Evolutionary conservation across 2,888 invertebrate genomes (phyloP).

Genomic region (Taenaris catops): DNA sequence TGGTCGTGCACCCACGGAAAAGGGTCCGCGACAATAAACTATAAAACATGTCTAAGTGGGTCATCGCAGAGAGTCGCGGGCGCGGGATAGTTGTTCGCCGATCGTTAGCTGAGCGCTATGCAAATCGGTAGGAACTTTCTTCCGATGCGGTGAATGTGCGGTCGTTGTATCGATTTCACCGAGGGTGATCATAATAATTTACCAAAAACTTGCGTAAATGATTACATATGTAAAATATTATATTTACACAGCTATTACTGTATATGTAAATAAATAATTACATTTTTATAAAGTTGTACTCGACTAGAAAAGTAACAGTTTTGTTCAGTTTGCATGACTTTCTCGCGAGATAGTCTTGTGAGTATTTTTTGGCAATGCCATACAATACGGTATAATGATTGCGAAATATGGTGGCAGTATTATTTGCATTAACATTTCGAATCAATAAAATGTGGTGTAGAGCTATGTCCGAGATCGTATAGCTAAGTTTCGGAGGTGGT

Average conservation of each 20-base stretch:
- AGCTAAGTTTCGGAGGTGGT: slow-evolving; percentile 23
- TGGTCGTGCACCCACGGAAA: slow-evolving; percentile 70
- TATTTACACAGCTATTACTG: too few relatives aligned
- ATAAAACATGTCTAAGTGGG: slow-evolving; percentile 68
- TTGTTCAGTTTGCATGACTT: too few relatives aligned
- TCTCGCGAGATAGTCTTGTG: too few relatives aligned
- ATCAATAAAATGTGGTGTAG: slow-evolving; percentile 10
- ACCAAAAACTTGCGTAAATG: slow-evolving; percentile 14
- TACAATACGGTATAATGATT: too few relatives aligned
- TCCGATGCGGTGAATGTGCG: slow-evolving; percentile 54
- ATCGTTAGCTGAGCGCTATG: slow-evolving; percentile 50
- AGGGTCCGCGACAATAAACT: slow-evolving; percentile 71
- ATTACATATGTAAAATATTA: not conserved
- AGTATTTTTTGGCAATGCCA: too few relatives aligned
- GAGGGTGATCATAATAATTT: slow-evolving; percentile 33
- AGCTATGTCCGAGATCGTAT: slow-evolving; percentile 18
- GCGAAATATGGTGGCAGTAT: too few relatives aligned
- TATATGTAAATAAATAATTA: too few relatives aligned
- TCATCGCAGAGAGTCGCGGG: slow-evolving; percentile 46
- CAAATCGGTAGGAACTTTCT: slow-evolving; percentile 74
- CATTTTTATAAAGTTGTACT: too few relatives aligned
- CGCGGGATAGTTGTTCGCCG: slow-evolving; percentile 39
- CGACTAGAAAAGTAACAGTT: too few relatives aligned
- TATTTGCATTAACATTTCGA: slow-evolving; percentile 8
- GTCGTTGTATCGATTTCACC: slow-evolving; percentile 70